Base-by-base conservation (phyloP, 2,113 vertebrate species). In the Hirundichthys speculiger region DNA sequence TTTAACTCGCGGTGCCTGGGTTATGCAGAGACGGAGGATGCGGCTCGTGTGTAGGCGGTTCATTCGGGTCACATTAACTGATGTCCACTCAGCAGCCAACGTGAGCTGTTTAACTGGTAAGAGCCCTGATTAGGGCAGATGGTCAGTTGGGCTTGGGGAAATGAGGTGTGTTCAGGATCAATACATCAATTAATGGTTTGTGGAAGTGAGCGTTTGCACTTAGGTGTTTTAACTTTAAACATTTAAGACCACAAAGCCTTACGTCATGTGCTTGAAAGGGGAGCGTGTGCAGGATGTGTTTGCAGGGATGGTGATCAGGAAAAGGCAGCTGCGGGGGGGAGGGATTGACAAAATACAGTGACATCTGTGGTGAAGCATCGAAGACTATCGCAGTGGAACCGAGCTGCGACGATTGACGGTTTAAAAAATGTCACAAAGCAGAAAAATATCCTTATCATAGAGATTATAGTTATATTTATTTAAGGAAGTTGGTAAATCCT, bases 181-280 rank as follows among this genome's bases (percentile, higher is more conserved):
- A 86, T 87, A 54, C 46, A 22, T 82, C 76, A 86, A 83, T 83
- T 40, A 81, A 69, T 69, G 79, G 10, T 66, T 90, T 85, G 79
- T 82, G 40, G 77, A 88, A 80, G 84, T 74, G 55, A 55, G 56
- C 42, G 63, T 76, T 84, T 82, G 69, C 79, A 75, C 72, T 85
- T 64, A 78, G 51, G 63, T 6, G 9, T 76, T 83, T 75, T 59
- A 72, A 72, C 79, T 77, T 70, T 83, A 43, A 68, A 70, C 79
- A 68, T 12, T 12, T 42, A 19, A 65, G 59, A 54, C 59, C 27
- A 52, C n/a, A 68, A 83, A 75, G 47, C 70, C 75, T 53, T 75
- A 27, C 45, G 52, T 58, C 14, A 53, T 42, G 38, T 39, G 61
- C 12, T 15, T 55, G 8, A 48, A 2, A 1, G 51, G 0, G 30